phyloP scores from a whole-genome alignment of 2,888 invertebrate genomes.

The Cylloceria caligata region DNA sequence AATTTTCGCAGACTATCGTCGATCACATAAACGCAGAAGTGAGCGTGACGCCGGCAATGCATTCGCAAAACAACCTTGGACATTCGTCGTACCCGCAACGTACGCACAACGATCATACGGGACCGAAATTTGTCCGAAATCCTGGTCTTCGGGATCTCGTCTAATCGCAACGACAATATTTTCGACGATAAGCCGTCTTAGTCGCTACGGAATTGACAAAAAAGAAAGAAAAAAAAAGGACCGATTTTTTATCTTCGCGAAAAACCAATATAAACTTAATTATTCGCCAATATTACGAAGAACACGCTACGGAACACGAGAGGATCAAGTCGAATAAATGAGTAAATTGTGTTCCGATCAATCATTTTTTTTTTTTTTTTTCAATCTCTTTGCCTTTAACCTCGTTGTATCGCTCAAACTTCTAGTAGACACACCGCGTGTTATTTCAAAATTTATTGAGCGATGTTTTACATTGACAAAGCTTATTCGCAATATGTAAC shows the following conservation, averaged over 20 bases:
- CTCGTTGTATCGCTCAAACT: no score
- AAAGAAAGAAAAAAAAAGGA: not conserved
- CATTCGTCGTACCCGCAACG: not conserved
- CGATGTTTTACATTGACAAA: not conserved
- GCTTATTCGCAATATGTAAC: no score
- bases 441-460: not conserved
- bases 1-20: conserved; percentile 46
- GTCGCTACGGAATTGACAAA: conserved; percentile 11
- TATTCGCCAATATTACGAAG: no score
- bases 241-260: not conserved
- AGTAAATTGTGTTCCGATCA: not conserved
- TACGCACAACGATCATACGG: not conserved
- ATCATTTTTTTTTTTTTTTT: not conserved
- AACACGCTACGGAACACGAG: no score
- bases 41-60: not conserved
- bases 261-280: no score
- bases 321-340: not conserved
- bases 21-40: conserved; percentile 54
- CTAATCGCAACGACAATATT: conserved; percentile 1
- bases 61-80: not conserved
- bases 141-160: conserved; percentile 52
- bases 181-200: not conserved
- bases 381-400: no score
- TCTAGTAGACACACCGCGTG: no score
- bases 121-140: conserved; percentile 21